A percentile compares a stretch with the other conserved stretches of the same genome.
Evolutionary conservation across 2,113 vertebrate species (phyloP).

Genomic region (Rhinolophus ferrumequinum): DNA sequence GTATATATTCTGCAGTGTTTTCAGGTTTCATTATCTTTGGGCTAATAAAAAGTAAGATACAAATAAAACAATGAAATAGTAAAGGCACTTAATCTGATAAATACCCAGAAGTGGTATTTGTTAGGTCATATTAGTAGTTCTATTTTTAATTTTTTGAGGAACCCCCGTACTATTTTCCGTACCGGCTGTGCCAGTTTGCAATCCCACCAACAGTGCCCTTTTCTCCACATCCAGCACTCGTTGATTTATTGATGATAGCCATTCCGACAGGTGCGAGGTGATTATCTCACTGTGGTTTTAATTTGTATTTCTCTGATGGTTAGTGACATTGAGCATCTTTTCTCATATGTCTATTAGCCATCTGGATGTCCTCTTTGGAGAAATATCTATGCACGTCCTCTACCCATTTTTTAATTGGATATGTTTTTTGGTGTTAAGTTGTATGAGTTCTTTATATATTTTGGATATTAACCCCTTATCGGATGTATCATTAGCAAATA

Average conservation of each 20-base stretch:
- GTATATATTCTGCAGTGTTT: background rate
- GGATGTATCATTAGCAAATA: background rate
- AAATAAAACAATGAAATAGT: slow-evolving; percentile 30
- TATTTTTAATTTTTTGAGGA: background rate
- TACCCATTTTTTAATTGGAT: background rate
- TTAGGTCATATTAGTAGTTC: background rate
- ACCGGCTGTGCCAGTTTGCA: background rate
- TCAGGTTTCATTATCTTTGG: slow-evolving; percentile 35
- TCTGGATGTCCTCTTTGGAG: background rate
- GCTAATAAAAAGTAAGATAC: slow-evolving; percentile 40
- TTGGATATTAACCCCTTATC: background rate
- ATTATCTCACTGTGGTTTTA: background rate
- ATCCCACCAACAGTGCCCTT: background rate
- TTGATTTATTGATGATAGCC: background rate
- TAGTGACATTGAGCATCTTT: background rate
- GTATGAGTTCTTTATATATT: background rate
- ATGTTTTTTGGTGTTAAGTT: background rate
- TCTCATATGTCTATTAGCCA: background rate
- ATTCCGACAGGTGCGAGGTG: background rate
- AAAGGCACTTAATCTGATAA: background rate
- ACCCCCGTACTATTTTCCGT: background rate
- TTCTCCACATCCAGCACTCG: no score
- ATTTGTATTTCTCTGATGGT: background rate
- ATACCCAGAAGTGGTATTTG: background rate
- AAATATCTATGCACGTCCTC: background rate